These are phyloP conservation scores for Drosophila flavopinicola DNA, from an alignment of 2,888 invertebrate species.

Conservation along the genomic window DNA sequence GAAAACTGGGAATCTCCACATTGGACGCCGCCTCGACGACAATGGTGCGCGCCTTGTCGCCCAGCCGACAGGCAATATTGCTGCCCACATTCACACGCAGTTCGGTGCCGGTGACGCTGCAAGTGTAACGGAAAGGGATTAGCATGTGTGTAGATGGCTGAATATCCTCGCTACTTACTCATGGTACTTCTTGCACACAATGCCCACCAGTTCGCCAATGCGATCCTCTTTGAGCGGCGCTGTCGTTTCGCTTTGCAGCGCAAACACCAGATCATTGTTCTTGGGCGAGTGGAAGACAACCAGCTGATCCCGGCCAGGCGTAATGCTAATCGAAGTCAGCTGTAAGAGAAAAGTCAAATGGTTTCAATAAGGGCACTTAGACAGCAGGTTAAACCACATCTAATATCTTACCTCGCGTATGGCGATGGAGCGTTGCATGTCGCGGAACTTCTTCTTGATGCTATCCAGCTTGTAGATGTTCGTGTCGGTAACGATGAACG, in stretches of 20 bases:
- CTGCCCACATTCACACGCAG: slow-evolving; percentile 90
- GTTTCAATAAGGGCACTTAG: background rate
- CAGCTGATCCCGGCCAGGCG: slow-evolving; percentile 94
- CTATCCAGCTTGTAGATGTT: slow-evolving; percentile 95
- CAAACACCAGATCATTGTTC: slow-evolving; percentile 95
- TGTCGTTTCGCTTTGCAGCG: slow-evolving; percentile 86
- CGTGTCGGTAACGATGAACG: slow-evolving; percentile 93
- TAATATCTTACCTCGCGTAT: slow-evolving; percentile 88
- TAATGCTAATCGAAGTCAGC: slow-evolving; percentile 94
- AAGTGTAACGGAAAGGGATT: slow-evolving; percentile 23
- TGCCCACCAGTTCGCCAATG: slow-evolving; percentile 94
- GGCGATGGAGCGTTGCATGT: slow-evolving; percentile 93
- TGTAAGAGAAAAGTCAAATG: slow-evolving; percentile 71
- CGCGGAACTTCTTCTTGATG: slow-evolving; percentile 90
- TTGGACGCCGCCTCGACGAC: slow-evolving; percentile 82
- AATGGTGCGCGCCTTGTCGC: slow-evolving; percentile 88
- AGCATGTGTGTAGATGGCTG: background rate
- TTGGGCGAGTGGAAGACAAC: slow-evolving; percentile 93
- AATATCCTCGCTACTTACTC: slow-evolving; percentile 87
- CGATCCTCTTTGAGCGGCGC: slow-evolving; percentile 87
- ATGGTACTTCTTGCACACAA: slow-evolving; percentile 90
- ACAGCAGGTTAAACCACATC: background rate
- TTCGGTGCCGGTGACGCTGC: slow-evolving; percentile 89
- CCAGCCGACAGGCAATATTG: slow-evolving; percentile 92
- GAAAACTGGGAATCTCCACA: slow-evolving; percentile 82